Conservation (phyloP, 2,797 vertebrate species). For the Phoebastria nigripes region DNA sequence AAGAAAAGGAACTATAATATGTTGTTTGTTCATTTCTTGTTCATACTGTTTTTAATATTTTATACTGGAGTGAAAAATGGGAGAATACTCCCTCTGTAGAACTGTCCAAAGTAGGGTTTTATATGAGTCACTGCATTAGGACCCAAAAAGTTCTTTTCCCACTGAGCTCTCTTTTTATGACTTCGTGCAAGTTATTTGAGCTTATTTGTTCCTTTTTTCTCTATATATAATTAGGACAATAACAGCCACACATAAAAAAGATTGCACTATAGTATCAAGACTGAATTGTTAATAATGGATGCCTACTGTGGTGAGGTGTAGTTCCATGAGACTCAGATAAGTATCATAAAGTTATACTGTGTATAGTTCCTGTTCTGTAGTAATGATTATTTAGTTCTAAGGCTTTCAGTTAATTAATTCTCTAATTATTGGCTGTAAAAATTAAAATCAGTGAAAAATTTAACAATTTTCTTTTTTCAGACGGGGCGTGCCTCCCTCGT, state of each 20-base stretch:
- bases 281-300: not conserved
- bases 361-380: not conserved
- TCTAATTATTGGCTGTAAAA: not conserved
- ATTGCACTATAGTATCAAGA: not conserved
- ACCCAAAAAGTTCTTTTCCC: not conserved
- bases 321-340: not conserved
- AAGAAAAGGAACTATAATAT: not conserved
- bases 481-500: rapidly evolving
- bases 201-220: not conserved
- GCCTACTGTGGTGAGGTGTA: not conserved
- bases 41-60: not conserved
- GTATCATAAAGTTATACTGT: not conserved
- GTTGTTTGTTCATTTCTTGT: not conserved
- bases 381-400: not conserved
- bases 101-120: not conserved
- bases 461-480: not conserved
- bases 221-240: not conserved
- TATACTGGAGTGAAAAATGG: not conserved
- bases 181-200: not conserved
- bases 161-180: not conserved
- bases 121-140: not conserved
- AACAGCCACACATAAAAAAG: not conserved
- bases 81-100: not conserved
- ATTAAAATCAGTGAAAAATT: not conserved
- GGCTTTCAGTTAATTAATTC: not conserved